Base-by-base conservation (phyloP, 2,797 vertebrate species). In the Erpetoichthys calabaricus region DNA sequence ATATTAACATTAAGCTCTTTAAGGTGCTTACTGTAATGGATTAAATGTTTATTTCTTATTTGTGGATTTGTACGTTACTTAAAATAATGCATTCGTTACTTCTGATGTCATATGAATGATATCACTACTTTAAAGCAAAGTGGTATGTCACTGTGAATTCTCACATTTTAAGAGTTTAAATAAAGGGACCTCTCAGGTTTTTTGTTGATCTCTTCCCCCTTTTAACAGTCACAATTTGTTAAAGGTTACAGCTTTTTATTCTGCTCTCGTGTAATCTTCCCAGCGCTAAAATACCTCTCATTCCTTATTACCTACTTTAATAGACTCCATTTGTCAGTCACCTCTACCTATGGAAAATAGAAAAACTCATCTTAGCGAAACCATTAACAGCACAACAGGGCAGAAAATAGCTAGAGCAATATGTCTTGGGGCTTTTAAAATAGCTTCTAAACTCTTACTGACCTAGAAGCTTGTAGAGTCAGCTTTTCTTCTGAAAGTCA, bases 251-350 rank as follows among this genome's bases (percentile, higher is more conserved):
- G 50, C 57, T 53, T 53, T 51, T 45, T 55, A 4, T 25, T 25
- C 25, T 62, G 51, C 44, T 53, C 53, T 45, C 47, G 42, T 56
- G 53, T 62, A 62, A 62, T 59, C 61, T 59, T 51, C 46, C 50
- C 57, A 45, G 44, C 45, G 57, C 53, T 51, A 58, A 57, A 45
- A 59, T 58, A 58, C 61, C 58, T 55, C 49, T 59, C 53, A 56
- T 62, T 49, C 57, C 61, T 58, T 62, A 62, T 62, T 62, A 58
- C 61, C 53, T 51, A 42, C 57, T 62, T 62, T 62, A 62, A 62
- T 62, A 62, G 61, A 62, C 57, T 59, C 53, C 53, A 52, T 62
- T 62, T 62, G 61, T 62, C 61, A 51, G 57, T 59, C 57, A 56
- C 61, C 61, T 56, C 57, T 55, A 59, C 61, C 57, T 56, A 45